Evolutionary conservation across 2,888 invertebrate genomes (phyloP), one percentile per base, ranked within the genome.

Genomic region (Dicyrtomina minuta): DNA sequence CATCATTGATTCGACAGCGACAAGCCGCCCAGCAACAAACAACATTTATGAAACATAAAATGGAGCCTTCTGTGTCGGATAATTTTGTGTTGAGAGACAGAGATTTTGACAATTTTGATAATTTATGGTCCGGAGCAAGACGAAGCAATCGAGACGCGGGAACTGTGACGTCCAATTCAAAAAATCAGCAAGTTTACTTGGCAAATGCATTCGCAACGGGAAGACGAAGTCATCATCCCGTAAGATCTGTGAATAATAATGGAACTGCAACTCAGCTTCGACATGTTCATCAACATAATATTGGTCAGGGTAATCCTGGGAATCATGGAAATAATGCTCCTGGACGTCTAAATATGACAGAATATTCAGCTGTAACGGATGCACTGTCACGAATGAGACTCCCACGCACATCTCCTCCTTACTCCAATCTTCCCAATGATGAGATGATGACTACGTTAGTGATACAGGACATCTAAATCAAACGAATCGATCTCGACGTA

Each of bases 331-430:
- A 72, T 68, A 71, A 73, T 69, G 24, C 66, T 17, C 82, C 82
- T 58, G 82, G 82, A 60, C 80, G 81, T 74, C 41, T 65, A 13
- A 65, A 65, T 22, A 65, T 65, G 64, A 41, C 64, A 71, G 81
- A 82, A 73, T 83, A 80, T 77, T 79, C 80, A 66, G 81, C 81
- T 72, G 81, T 83, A 64, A 81, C 82, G 43, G 81, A 82, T 76
- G 82, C 82, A 15, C 79, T 83, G 68, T 80, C 79, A 66, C 79
- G 78, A 75, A 80, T 76, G 79, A 78, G 77, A 79, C 72, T 74
- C 56, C 77, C 77, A 44, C 68, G 74, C 15, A 76, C 76, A 49
- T 77, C 77, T 20, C 77, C 77, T 10, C 77, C 77, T 27, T 77
- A 77, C 67, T 74, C 76, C 20, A 76, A 76, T 71, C 73, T 77